Conservation (phyloP, 2,888 invertebrate genomes). For the Erebia aethiops region DNA sequence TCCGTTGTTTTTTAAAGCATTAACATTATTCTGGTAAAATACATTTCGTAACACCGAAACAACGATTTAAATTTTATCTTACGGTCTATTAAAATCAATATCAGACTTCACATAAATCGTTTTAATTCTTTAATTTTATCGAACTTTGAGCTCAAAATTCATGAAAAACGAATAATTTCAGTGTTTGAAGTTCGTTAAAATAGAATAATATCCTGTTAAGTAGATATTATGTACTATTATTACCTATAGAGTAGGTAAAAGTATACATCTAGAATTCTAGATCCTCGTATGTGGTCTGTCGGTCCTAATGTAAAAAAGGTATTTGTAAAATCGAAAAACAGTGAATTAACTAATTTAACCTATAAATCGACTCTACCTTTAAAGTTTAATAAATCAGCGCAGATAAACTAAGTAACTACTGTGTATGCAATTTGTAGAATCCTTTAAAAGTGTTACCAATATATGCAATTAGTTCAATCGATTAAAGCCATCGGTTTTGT, state of each 20-base stretch:
- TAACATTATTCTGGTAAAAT: no score
- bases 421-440: slow-evolving; percentile 62
- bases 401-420: slow-evolving; percentile 48
- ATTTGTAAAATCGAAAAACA: background rate
- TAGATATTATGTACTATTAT: no score
- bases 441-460: slow-evolving; percentile 66
- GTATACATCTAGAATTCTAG: no score
- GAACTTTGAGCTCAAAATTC: background rate
- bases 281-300: no score
- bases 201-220: no score
- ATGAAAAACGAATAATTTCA: background rate
- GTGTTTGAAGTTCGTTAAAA: no score
- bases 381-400: slow-evolving; percentile 1
- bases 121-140: background rate
- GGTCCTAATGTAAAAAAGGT: background rate
- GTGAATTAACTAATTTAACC: background rate
- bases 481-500: slow-evolving; percentile 66
- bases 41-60: no score
- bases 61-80: no score
- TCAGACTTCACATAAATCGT: no score
- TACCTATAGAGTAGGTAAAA: no score
- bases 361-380: background rate
- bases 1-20: no score
- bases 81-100: no score
- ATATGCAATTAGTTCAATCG: slow-evolving; percentile 68